These are phyloP conservation scores for Coccyzus lansbergi DNA, from an alignment of 2,797 vertebrate genomes.

Conservation along the genomic window DNA sequence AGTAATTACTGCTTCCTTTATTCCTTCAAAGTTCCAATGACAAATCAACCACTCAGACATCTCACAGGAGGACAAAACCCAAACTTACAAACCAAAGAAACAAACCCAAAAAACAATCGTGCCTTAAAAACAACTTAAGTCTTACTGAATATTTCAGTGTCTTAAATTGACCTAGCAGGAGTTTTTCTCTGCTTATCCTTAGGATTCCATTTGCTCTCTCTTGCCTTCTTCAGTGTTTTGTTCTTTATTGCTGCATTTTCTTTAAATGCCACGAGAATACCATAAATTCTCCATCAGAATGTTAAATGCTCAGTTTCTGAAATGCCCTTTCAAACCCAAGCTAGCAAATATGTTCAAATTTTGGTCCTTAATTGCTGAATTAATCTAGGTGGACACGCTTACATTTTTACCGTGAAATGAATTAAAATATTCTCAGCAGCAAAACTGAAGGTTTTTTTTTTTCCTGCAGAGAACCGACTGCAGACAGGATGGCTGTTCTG, in stretches of 20 bases:
- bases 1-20: not conserved
- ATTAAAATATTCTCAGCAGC: not conserved
- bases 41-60: not conserved
- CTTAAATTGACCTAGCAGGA: not conserved
- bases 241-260: not conserved
- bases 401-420: not conserved
- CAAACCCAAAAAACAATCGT: not conserved
- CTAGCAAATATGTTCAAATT: not conserved
- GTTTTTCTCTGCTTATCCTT: not conserved
- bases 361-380: not conserved
- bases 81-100: not conserved
- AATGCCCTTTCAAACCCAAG: not conserved
- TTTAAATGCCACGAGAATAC: not conserved
- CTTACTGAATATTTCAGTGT: not conserved
- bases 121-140: not conserved
- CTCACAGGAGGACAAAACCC: fast-evolving
- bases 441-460: not conserved
- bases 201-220: not conserved
- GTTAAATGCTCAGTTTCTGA: not conserved
- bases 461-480: not conserved
- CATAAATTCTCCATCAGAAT: not conserved
- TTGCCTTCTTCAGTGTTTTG: not conserved
- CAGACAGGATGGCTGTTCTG: not conserved
- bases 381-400: not conserved
- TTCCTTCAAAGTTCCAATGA: not conserved